Conservation (phyloP, 1,140 invertebrate species). For the Acromyrmex heyeri region DNA sequence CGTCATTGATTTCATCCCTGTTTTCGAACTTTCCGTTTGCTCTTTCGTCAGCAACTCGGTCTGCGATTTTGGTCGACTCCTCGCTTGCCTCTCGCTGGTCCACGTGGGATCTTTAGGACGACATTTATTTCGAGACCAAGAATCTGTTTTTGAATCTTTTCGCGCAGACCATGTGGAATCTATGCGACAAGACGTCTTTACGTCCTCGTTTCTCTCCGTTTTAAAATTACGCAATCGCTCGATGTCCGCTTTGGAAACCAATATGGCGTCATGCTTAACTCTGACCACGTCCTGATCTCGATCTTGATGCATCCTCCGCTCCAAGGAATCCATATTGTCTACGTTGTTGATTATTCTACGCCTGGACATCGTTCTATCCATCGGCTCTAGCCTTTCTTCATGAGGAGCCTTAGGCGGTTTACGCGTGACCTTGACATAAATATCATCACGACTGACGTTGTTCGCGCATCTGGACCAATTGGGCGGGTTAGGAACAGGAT, state of each 20-base stretch:
- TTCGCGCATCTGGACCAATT: slow-evolving; percentile 43
- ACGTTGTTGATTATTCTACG: slow-evolving; percentile 81
- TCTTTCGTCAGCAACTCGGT: slow-evolving; percentile 35
- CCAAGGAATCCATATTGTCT: slow-evolving; percentile 67
- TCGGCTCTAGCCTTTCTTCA: slow-evolving; percentile 57
- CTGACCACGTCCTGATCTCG: slow-evolving; percentile 49
- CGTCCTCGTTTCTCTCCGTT: neutral
- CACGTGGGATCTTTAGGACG: slow-evolving; percentile 12
- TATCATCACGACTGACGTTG: slow-evolving; percentile 60
- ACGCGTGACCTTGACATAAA: slow-evolving; percentile 72
- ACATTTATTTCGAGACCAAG: slow-evolving; percentile 6
- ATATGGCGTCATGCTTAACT: slow-evolving; percentile 31
- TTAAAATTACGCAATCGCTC: slow-evolving; percentile 38
- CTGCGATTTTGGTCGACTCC: slow-evolving; percentile 62
- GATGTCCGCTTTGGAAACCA: slow-evolving; percentile 28
- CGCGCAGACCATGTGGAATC: neutral
- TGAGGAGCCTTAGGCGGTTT: slow-evolving; percentile 61
- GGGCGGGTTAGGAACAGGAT: slow-evolving; percentile 74
- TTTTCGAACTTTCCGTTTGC: slow-evolving; percentile 4
- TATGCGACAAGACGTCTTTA: neutral
- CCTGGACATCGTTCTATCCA: slow-evolving; percentile 79
- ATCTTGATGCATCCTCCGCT: slow-evolving; percentile 57
- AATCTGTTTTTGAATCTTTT: slow-evolving; percentile 2
- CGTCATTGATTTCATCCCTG: slow-evolving; percentile 71
- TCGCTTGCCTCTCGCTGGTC: neutral